phyloP scores from a whole-genome alignment of 1,140 invertebrate species.

The Phthorimaea operculella region DNA sequence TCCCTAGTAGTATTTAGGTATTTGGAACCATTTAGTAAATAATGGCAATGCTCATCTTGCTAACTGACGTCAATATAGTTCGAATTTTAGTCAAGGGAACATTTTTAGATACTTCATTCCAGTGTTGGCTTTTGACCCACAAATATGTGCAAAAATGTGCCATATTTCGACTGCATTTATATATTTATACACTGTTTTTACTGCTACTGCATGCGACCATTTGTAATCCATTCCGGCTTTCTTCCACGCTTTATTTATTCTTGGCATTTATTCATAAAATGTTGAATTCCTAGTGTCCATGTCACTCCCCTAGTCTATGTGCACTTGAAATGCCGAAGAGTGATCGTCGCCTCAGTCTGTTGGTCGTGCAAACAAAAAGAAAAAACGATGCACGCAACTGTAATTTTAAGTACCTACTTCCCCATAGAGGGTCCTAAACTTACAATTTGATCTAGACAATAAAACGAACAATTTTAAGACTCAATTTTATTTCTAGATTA shows the following conservation, averaged over 20 bases:
- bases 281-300: constrained; percentile 43
- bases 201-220: constrained; percentile 26
- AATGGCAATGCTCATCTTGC: constrained; percentile 6
- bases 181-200: constrained; percentile 13
- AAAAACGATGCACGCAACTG: neutral
- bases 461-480: neutral
- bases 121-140: neutral
- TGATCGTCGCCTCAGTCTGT: constrained; percentile 51
- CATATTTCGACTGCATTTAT: constrained; percentile 11
- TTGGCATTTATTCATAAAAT: constrained; percentile 29
- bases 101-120: neutral
- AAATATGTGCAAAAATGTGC: neutral
- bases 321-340: constrained; percentile 63
- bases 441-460: constrained; percentile 33
- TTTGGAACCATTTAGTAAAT: constrained; percentile 41
- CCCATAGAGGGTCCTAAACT: constrained; percentile 8
- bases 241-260: constrained; percentile 13
- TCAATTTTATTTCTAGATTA: constrained; percentile 29
- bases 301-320: constrained; percentile 53
- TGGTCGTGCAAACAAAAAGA: constrained; percentile 27
- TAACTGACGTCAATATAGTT: constrained; percentile 8
- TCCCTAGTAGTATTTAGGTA: constrained; percentile 1
- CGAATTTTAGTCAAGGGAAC: constrained; percentile 21
- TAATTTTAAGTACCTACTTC: neutral
- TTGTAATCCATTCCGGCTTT: constrained; percentile 17